phyloP scores from a whole-genome alignment of 2,888 invertebrate species.

The Amphiduros pacificus region DNA sequence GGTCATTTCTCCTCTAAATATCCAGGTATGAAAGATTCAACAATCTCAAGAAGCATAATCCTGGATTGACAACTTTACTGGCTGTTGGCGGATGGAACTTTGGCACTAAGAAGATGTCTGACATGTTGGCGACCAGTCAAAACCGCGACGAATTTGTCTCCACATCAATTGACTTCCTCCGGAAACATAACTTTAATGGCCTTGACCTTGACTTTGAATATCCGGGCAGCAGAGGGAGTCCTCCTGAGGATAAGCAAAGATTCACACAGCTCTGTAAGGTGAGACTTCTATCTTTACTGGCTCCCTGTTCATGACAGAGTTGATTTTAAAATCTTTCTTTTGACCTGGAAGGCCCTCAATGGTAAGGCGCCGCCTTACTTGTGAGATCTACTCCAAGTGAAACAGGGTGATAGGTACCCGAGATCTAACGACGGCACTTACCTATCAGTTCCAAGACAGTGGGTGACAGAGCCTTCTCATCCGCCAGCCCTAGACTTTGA shows the following conservation, averaged over 20 bases:
- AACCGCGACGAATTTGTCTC: conserved; percentile 40
- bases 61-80: conserved; percentile 53
- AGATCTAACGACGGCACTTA: no score
- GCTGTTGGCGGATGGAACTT: conserved; percentile 94
- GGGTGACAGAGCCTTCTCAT: no score
- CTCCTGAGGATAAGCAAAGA: conserved; percentile 42
- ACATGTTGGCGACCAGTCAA: conserved; percentile 39
- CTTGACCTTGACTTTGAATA: conserved; percentile 94
- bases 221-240: conserved; percentile 63
- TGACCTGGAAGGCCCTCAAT: no score
- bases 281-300: no score
- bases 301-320: not conserved
- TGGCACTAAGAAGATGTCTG: conserved; percentile 68
- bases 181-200: conserved; percentile 73
- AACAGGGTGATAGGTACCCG: no score
- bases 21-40: conserved; percentile 25
- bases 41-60: conserved; percentile 19
- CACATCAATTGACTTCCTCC: conserved; percentile 38
- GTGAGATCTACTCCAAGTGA: not conserved
- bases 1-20: not conserved
- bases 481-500: no score
- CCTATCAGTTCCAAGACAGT: no score
- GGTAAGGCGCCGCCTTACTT: no score
- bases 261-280: conserved; percentile 32
- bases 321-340: not conserved